Conservation (phyloP, 2,113 vertebrate genomes). For the Takifugu flavidus region DNA sequence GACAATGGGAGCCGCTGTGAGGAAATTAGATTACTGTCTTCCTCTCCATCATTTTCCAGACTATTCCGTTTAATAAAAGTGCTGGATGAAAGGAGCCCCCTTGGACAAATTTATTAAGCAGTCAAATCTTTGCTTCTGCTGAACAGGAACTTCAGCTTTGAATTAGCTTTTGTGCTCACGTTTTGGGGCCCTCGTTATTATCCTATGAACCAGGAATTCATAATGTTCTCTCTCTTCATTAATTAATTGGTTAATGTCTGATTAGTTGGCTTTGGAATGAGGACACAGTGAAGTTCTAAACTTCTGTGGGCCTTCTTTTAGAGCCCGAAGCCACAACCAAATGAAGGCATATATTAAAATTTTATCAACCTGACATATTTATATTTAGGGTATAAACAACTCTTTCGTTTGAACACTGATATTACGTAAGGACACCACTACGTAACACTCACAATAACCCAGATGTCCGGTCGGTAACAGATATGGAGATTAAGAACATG, state of each 20-base stretch:
- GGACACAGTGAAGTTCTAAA: no score
- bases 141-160: slow-evolving; percentile 38
- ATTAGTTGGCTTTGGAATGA: no score
- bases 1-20: slow-evolving; percentile 65
- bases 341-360: no score
- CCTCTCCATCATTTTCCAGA: slow-evolving; percentile 48
- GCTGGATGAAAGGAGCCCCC: neutral
- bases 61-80: neutral
- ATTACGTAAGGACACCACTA: no score
- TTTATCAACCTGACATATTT: no score
- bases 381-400: no score
- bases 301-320: no score
- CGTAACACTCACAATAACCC: slow-evolving; percentile 6
- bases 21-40: slow-evolving; percentile 65
- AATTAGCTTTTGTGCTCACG: slow-evolving; percentile 39
- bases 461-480: slow-evolving; percentile 28
- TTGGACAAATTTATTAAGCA: slow-evolving; percentile 56
- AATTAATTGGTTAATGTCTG: no score
- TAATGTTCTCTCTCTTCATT: slow-evolving; percentile 9
- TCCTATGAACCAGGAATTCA: slow-evolving; percentile 30
- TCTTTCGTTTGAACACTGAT: no score
- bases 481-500: slow-evolving; percentile 41
- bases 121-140: slow-evolving; percentile 40
- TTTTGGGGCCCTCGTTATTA: slow-evolving; percentile 29
- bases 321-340: no score